Percentiles rank a stretch among this genome's conserved stretches.
Evolutionary conservation across 2,797 vertebrate species (phyloP).

Genomic region (Coranthus polyacanthus): DNA sequence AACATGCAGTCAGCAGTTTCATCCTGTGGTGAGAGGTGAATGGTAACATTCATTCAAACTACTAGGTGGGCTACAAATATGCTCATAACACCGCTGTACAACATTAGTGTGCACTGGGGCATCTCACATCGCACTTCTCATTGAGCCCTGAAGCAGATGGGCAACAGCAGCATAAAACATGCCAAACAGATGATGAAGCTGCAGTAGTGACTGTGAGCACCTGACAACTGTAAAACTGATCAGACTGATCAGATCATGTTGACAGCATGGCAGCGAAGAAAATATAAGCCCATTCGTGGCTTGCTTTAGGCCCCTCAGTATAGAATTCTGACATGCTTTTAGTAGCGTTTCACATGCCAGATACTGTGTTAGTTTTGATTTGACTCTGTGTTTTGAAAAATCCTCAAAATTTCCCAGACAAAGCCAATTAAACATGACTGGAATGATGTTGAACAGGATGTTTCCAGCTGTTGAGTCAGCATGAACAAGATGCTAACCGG

Average conservation of each 20-base stretch:
- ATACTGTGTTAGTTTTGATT: conserved; percentile 7
- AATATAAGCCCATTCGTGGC: conserved; percentile 4
- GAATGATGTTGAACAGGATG: conserved; percentile 30
- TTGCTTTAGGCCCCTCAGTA: not conserved
- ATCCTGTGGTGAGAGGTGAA: conserved; percentile 31
- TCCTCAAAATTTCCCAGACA: conserved; percentile 11
- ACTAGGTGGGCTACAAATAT: conserved; percentile 57
- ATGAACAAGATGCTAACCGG: conserved; percentile 1
- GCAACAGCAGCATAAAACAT: conserved; percentile 21
- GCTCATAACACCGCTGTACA: conserved; percentile 37
- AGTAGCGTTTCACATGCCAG: not conserved
- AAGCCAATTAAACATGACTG: conserved; percentile 12
- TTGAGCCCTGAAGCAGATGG: conserved; percentile 56
- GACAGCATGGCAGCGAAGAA: conserved; percentile 4
- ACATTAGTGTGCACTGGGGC: conserved; percentile 45
- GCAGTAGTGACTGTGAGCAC: not conserved
- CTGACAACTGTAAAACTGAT: conserved; percentile 20
- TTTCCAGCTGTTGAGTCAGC: conserved; percentile 25
- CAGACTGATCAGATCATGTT: conserved; percentile 7
- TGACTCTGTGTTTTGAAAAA: conserved; percentile 15
- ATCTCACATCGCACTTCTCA: conserved; percentile 30
- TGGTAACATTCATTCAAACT: conserved; percentile 48
- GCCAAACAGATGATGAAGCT: not conserved
- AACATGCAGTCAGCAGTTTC: conserved; percentile 27
- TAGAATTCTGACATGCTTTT: not conserved